Base-by-base conservation (phyloP, 2,888 invertebrate species). In the Tribolium freemani region DNA sequence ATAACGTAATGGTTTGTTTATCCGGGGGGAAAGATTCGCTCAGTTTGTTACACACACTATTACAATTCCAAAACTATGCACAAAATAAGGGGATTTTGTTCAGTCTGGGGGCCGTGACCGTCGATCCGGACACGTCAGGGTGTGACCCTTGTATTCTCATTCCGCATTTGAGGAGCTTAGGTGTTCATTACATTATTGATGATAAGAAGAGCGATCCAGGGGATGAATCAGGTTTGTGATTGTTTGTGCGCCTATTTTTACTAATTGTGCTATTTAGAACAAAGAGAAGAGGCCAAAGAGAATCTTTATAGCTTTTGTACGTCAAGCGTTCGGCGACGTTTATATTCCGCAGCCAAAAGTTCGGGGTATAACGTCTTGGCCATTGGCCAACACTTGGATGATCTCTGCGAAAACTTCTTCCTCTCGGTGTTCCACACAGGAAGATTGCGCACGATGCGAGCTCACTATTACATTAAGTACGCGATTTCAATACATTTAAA, bases 311-410 rank as follows among this genome's bases (percentile, higher is more conserved):
- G 93, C 81, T 96, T 94, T 88, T 91, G 94, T 82, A 90, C 90
- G 56, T 90, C 93, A 72, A 89, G 91, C 84, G 91, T 92, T 75
- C 89, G 95, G 9, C 92, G 93, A 3, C 90, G 94, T 73, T 89
- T 95, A 44, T 94, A 95, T 84, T 88, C 91, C 0, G 90, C 93
- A 26, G 95, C 95, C 0, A 89, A 92, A 74, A 89, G 91, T 67
- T 92, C 94, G 79, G 92, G 92, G 0, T 97, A 94, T 87, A 94
- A 95, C 83, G 96, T 96, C 1, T 88, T 96, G n/a, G 96, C 96
- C 0, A 88, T 96, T 31, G 96, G 95, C 1, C 96, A 96, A 84
- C 93, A 94, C 84, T 87, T 96, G 61, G 96, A 96, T 86, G 94
- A 95, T 85, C 88, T 96, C 3, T 93, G 94, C 20, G 92, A 94